Conservation (phyloP, 2,113 vertebrate species). For the Phainopepla nitens region DNA sequence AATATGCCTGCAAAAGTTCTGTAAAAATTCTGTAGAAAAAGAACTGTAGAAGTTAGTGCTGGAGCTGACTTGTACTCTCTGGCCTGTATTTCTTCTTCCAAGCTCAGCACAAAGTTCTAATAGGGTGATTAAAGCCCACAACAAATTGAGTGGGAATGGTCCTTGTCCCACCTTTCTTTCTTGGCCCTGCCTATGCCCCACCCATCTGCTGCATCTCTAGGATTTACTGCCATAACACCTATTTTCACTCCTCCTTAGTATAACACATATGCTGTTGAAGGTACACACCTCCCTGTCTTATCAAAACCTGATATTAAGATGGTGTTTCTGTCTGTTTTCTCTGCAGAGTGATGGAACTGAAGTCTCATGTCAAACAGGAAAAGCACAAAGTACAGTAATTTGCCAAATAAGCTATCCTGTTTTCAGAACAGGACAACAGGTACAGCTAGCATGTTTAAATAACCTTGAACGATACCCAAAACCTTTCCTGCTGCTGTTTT, state of each 20-base stretch:
- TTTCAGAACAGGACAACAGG: conserved; percentile 78
- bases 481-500: not conserved
- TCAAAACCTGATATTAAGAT: not conserved
- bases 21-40: not conserved
- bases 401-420: conserved; percentile 87
- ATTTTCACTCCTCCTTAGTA: not conserved
- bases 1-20: not conserved
- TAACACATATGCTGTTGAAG: not conserved
- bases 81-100: not conserved
- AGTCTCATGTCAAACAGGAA: conserved; percentile 78
- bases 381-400: conserved; percentile 68
- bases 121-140: not conserved
- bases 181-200: not conserved
- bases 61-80: not conserved
- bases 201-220: not conserved
- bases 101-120: not conserved
- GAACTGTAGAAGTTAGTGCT: not conserved
- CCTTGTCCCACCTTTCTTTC: not conserved
- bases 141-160: rapidly evolving
- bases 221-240: not conserved
- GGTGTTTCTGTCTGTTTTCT: not conserved
- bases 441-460: conserved; percentile 20
- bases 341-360: conserved; percentile 80
- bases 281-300: not conserved
- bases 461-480: not conserved